Conservation (phyloP, 2,797 vertebrate genomes). For the Steatocranus sp. region DNA sequence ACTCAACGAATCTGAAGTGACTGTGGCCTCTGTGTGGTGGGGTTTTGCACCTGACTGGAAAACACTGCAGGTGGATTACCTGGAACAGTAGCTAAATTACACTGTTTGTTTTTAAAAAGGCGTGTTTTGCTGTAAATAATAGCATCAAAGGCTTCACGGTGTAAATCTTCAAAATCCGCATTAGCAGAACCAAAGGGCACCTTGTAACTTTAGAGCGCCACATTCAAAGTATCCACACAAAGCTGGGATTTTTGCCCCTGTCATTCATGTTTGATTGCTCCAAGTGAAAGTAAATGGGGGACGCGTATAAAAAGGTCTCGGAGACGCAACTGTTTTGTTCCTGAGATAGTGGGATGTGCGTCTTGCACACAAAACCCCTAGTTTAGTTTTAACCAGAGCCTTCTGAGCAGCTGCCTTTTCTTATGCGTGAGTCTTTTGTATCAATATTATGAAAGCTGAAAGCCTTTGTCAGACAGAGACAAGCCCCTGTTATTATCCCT, state of each 20-base stretch:
- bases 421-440: constrained; percentile 56
- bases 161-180: not conserved
- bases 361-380: constrained; percentile 39
- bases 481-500: constrained; percentile 75
- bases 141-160: not conserved
- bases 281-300: constrained; percentile 27
- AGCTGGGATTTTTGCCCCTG: not conserved
- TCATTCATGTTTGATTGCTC: constrained; percentile 2
- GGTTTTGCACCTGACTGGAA: constrained; percentile 64
- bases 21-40: constrained; percentile 36
- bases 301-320: not conserved
- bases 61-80: constrained; percentile 66
- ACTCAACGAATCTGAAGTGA: constrained; percentile 49
- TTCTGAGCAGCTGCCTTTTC: constrained; percentile 44
- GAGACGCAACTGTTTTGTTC: constrained; percentile 25
- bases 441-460: constrained; percentile 64
- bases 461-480: constrained; percentile 73
- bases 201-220: not conserved
- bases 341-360: constrained; percentile 25
- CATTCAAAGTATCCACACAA: constrained; percentile 6
- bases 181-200: not conserved
- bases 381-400: constrained; percentile 62
- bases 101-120: constrained; percentile 9
- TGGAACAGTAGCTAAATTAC: not conserved
- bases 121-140: not conserved